Conservation (phyloP, 2,113 vertebrate species). For the Myrmophylax atrothorax region DNA sequence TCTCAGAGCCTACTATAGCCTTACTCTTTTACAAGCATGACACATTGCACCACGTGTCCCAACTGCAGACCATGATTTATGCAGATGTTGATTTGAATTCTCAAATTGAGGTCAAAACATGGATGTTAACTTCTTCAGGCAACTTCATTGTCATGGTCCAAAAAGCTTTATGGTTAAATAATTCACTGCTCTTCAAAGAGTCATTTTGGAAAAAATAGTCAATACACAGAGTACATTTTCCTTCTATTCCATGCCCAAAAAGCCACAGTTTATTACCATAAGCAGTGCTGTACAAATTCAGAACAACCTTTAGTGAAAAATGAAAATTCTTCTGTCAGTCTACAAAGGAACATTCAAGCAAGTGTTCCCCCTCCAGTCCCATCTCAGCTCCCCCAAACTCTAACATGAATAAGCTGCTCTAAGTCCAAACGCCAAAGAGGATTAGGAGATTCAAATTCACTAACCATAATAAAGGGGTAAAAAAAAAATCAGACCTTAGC, state of each 20-base stretch:
- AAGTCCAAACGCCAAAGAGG: neutral
- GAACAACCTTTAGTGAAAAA: neutral
- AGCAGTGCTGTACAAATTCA: neutral
- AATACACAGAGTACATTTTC: neutral
- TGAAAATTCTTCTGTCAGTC: neutral
- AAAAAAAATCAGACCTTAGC: neutral
- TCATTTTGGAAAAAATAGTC: neutral
- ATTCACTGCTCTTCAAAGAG: neutral
- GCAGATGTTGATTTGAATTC: neutral
- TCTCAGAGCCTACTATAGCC: neutral
- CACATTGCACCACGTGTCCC: accelerated
- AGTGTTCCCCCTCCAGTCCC: accelerated
- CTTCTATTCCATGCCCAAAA: neutral
- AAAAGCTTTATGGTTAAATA: neutral
- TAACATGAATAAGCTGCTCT: neutral
- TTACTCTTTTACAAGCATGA: no score
- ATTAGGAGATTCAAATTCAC: neutral
- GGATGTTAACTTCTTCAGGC: neutral
- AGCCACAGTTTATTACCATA: neutral
- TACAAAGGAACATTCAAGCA: neutral
- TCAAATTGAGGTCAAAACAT: neutral
- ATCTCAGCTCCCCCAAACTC: neutral
- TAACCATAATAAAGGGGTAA: neutral
- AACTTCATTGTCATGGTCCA: neutral
- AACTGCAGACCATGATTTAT: neutral